Base-by-base conservation (phyloP, 2,888 invertebrate genomes). In the Apamea sordens region DNA sequence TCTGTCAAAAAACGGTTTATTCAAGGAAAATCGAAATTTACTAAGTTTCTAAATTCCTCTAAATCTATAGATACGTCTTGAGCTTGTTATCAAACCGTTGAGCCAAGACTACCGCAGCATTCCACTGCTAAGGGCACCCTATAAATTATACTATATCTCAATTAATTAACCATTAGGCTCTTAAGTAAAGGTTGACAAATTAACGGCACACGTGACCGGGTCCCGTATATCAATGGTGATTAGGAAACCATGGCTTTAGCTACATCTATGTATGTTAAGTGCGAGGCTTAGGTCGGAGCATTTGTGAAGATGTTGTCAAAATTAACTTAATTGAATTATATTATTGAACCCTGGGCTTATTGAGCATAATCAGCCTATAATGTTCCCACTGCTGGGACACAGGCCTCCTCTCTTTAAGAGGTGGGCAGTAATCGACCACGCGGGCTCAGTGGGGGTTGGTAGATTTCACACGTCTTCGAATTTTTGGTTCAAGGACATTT, bases 151-250 rank as follows among this genome's bases (percentile, higher is more conserved):
- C 44, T 84, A 86, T 82, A 86, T 86, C 89, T 89, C 74, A 74
- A 73, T 79, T 88, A 89, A 89, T 88, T 85, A 88, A 80, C 89
- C 56, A 84, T 82, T 89, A 88, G 79, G 79, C 90, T 73, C 77
- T 88, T 88, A 89, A 88, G 90, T 86, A 86, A 86, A 83, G 88
- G 89, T 85, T 89, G 88, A 88, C 88, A 88, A 88, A 88, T 89
- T 88, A 88, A 88, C 88, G 89, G 83, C 83, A 84, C 71, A 86
- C 86, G 64, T 73, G 88, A 73, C 81, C 74, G 76, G 69, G 71
- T 41, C 53, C 79, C 81, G 67, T 88, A 83, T 89, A 89, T 88
- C 90, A 88, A 83, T 76, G 73, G 87, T 67, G 87, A 89, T 89
- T 88, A 89, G 82, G 87, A 86, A 88, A 82, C 86, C 88, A 75